Base-by-base conservation (phyloP, 1,140 invertebrate genomes). In the Aphis gossypii region DNA sequence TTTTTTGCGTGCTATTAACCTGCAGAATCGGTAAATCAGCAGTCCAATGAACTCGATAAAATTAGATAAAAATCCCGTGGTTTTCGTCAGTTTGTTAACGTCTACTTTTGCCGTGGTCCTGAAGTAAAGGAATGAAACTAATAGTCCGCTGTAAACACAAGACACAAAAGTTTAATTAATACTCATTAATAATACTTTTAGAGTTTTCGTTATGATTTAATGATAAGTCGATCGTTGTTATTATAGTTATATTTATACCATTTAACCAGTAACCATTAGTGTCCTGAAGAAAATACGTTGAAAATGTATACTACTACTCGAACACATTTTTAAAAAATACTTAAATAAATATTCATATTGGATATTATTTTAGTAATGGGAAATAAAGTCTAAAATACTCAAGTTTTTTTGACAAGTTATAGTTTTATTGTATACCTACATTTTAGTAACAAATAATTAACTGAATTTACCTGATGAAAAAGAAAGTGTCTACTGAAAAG, bases 401-500 rank as follows among this genome's bases (percentile, higher is more conserved):
- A 11, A n/a, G 60, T 30, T 68, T 68, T n/a, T 30, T 60, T 60
- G 38, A 11, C 9, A n/a, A 68, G 60, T 76, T 76, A n/a, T n/a
- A 4, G n/a, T n/a, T 41, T 41, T 41, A 41, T 41, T 41, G 38
- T 41, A 41, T 41, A 41, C 38, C 38, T 41, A 41, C 38, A 41
- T 35, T 35, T 35, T 35, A 41, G n/a, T 68, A n/a, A 68, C 14
- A 68, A n/a, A 41, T 41, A 41, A 41, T 41, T 41, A 30, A n/a
- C 60, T 76, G 30, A n/a, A n/a, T 94, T 94, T 95, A 96, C 96
- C 96, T 96, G 94, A 97, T 97, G 95, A 98, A 98, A 96, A 99
- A 99, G 95, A 99, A 99, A 1, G 98, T 98, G 95, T 99, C 98
- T 0, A 99, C 98, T 94, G 98, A 98, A 95, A 98, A 98, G 0